Evolutionary conservation across 2,113 vertebrate genomes (phyloP).

Genomic region (Choloepus hoffmanni): DNA sequence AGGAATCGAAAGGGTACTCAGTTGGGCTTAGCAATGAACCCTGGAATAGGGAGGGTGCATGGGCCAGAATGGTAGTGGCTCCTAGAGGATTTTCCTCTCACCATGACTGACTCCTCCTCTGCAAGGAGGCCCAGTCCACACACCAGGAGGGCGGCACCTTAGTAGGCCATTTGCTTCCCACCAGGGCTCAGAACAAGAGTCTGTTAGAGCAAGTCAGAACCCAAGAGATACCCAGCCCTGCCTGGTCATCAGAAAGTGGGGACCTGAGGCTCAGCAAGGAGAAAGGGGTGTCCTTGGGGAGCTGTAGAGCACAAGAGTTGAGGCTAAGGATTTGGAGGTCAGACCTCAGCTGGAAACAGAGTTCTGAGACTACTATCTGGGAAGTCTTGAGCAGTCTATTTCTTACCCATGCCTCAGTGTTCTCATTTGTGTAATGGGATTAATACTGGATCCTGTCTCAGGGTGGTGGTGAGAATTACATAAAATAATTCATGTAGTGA

Average conservation of each 20-base stretch:
- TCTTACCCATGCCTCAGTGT: not conserved
- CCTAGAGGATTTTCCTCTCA: not conserved
- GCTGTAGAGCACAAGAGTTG: not conserved
- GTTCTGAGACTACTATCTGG: not conserved
- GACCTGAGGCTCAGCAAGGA: not conserved
- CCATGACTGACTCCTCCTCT: not conserved
- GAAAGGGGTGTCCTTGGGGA: not conserved
- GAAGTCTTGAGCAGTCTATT: not conserved
- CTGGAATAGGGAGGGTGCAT: not conserved
- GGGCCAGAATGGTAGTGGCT: accelerated
- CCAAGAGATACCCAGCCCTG: not conserved
- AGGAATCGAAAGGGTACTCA: not conserved
- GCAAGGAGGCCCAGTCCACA: not conserved
- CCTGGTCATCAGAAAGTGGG: not conserved
- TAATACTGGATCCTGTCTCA: not conserved
- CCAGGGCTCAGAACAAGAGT: not conserved
- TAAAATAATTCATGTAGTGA: not conserved
- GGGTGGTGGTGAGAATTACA: not conserved
- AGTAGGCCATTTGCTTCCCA: not conserved
- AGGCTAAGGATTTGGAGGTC: not conserved
- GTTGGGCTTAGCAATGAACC: not conserved
- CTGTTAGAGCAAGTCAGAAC: not conserved
- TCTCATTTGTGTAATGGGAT: not conserved
- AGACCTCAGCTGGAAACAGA: not conserved
- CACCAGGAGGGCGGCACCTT: accelerated